Evolutionary conservation across 2,113 vertebrate genomes (phyloP).

Genomic region (Burhinus bistriatus): DNA sequence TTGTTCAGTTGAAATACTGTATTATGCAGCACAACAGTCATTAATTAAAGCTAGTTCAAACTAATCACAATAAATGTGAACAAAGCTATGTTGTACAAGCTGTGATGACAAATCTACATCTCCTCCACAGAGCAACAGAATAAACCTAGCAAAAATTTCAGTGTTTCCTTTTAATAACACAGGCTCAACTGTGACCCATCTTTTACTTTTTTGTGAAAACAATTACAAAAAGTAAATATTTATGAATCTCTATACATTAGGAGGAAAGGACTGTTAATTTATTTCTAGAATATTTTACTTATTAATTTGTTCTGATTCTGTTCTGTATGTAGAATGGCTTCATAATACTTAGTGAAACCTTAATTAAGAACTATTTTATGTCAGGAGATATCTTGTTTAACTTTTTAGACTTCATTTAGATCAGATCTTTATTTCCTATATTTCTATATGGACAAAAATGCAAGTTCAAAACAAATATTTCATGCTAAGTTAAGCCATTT

Average conservation of each 20-base stretch:
- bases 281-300: not conserved
- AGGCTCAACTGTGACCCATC: rapidly evolving
- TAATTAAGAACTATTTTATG: not conserved
- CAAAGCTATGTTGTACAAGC: not conserved
- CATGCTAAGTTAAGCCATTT: not conserved
- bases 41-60: not conserved
- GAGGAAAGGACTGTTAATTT: not conserved
- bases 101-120: not conserved
- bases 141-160: not conserved
- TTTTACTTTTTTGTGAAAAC: not conserved
- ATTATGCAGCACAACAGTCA: not conserved
- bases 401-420: not conserved
- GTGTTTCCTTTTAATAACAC: not conserved
- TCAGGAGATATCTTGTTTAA: not conserved
- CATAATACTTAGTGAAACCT: not conserved
- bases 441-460: not conserved
- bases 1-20: not conserved
- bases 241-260: not conserved
- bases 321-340: not conserved
- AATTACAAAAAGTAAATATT: not conserved
- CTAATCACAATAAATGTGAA: not conserved
- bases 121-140: not conserved
- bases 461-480: not conserved
- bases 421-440: not conserved
- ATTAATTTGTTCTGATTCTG: not conserved